Conservation (phyloP, 2,797 vertebrate species). For the Mus spretus region DNA sequence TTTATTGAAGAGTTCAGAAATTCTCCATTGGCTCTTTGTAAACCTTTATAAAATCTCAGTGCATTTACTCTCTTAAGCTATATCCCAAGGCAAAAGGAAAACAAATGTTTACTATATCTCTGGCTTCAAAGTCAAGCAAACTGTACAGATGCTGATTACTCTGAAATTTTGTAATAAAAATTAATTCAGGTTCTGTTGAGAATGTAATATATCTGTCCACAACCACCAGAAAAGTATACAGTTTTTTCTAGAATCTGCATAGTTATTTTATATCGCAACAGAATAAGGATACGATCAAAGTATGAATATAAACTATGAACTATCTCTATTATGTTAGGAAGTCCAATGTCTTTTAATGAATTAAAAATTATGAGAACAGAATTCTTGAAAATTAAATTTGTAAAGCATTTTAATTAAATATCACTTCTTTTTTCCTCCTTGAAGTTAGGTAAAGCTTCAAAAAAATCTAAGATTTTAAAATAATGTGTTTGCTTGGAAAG, state of each 20-base stretch:
- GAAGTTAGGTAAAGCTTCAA: neutral
- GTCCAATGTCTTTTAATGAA: neutral
- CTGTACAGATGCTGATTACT: conserved; percentile 7
- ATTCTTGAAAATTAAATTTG: neutral
- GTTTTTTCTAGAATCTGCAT: neutral
- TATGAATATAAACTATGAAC: neutral
- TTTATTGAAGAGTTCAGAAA: conserved; percentile 37
- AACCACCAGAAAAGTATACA: neutral
- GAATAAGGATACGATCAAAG: neutral
- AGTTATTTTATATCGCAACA: neutral
- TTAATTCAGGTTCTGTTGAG: conserved; percentile 1
- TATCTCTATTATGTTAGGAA: neutral
- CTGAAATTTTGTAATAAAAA: conserved; percentile 62
- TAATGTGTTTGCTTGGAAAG: neutral
- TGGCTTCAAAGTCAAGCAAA: conserved; percentile 34
- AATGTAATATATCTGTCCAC: neutral
- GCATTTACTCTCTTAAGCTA: conserved; percentile 53
- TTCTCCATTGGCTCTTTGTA: neutral
- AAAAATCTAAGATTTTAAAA: conserved; percentile 5
- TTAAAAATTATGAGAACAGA: neutral
- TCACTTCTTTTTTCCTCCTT: neutral
- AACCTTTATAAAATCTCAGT: conserved; percentile 9
- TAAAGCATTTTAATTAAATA: neutral
- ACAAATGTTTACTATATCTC: conserved; percentile 24
- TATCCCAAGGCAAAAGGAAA: neutral